phyloP scores from a whole-genome alignment of 2,113 vertebrate genomes.

The Psittacara wagleri region DNA sequence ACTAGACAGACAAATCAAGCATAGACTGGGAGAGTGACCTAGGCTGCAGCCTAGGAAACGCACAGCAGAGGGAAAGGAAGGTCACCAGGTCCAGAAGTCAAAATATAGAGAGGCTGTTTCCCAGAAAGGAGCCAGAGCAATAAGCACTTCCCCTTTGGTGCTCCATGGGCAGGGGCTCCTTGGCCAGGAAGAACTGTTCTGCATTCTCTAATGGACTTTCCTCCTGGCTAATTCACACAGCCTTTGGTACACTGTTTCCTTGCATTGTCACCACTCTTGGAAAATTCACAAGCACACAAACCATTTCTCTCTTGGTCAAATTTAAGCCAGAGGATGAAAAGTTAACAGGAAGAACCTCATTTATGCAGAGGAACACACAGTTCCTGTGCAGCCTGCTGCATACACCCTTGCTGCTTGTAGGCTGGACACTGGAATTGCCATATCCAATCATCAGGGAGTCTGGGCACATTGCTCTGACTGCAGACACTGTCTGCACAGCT shows the following conservation, averaged over 20 bases:
- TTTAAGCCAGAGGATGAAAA: not conserved
- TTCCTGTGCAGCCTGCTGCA: not conserved
- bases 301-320: not conserved
- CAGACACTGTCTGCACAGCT: not conserved
- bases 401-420: not conserved
- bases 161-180: not conserved
- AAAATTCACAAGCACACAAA: not conserved
- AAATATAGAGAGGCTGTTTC: not conserved
- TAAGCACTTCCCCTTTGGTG: accelerated
- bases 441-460: not conserved
- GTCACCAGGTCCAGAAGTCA: accelerated
- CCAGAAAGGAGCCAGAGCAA: not conserved
- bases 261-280: conserved; percentile 43
- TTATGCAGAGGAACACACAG: conserved; percentile 1
- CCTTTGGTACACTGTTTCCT: conserved; percentile 1
- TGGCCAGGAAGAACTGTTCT: not conserved
- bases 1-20: not conserved
- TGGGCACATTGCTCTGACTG: not conserved
- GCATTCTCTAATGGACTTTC: not conserved
- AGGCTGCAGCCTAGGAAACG: not conserved
- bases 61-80: not conserved
- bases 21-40: not conserved
- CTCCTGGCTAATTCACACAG: not conserved
- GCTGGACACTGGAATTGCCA: not conserved
- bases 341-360: conserved; percentile 5